Evolutionary conservation across 2,888 invertebrate genomes (phyloP), one percentile per base, ranked within the genome.

Genomic region (Lycia hirtaria): DNA sequence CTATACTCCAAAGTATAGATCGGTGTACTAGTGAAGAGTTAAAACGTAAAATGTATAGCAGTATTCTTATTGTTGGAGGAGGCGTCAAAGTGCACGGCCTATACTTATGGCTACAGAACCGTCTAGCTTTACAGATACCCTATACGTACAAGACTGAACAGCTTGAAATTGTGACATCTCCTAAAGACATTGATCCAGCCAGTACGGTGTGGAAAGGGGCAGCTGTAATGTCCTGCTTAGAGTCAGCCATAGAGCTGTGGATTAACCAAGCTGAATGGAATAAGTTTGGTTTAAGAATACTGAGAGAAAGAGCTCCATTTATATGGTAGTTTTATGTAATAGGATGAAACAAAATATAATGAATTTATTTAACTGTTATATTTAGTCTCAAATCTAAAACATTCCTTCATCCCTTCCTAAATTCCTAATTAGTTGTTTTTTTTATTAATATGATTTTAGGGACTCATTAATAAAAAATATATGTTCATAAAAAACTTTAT

Each of bases 171-270:
- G 96, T 98, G 38, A 97, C 96, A 0, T 95, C 96, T 62, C 97
- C 97, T 0, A 97, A 98, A 83, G 98, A 98, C 73, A 96, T 98
- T 93, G 98, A 98, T 83, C 96, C 98, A 0, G 95, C 96, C 1
- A 95, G 97, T 91, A 96, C 97, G 0, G 94, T 96, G 0, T 98
- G 98, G 98, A 98, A 98, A 82, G 98, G 98, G 0, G 98, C 98
- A 0, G 96, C 98, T 0, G 96, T 98, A 7, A 95, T 98, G 94
- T 97, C 98, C 0, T 97, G 98, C 71, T 85, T 98, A 56, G 98
- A 98, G 80, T 97, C 98, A 0, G 97, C 98, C 0, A 96, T 97
- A 62, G 98, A 98, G 78, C 84, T 98, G 6, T 98, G 98, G 98
- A 97, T 98, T 35, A 94, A 94, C 52, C 94, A 95, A 57, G 90